Conservation (phyloP, 2,113 vertebrate species). For the Hypanus sabinus region DNA sequence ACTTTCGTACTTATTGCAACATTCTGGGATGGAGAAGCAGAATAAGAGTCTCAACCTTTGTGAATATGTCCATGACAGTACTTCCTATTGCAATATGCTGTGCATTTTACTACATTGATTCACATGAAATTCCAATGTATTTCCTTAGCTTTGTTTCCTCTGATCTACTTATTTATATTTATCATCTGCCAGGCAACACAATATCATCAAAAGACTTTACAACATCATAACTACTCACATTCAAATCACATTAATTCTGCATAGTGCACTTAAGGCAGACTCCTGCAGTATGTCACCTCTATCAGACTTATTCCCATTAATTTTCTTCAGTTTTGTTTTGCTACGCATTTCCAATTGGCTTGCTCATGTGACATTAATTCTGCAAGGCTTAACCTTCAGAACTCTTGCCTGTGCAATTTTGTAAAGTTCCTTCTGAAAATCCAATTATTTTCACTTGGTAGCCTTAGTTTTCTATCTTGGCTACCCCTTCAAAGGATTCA, state of each 20-base stretch:
- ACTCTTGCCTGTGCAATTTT: background rate
- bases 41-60: too few species aligned
- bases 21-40: background rate
- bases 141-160: background rate
- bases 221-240: background rate
- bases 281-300: background rate
- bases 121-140: background rate
- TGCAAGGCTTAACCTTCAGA: background rate
- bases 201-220: background rate
- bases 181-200: background rate
- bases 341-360: background rate
- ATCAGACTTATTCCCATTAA: background rate
- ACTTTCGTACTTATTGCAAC: background rate
- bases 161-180: background rate
- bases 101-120: background rate
- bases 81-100: background rate
- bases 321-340: background rate
- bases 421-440: conserved; percentile 2
- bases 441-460: background rate
- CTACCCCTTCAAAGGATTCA: background rate
- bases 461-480: background rate
- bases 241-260: background rate
- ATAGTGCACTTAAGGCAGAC: background rate
- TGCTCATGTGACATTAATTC: background rate
- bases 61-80: background rate